phyloP scores from a whole-genome alignment of 2,113 vertebrate genomes.

The Rhodinocichla rosea region DNA sequence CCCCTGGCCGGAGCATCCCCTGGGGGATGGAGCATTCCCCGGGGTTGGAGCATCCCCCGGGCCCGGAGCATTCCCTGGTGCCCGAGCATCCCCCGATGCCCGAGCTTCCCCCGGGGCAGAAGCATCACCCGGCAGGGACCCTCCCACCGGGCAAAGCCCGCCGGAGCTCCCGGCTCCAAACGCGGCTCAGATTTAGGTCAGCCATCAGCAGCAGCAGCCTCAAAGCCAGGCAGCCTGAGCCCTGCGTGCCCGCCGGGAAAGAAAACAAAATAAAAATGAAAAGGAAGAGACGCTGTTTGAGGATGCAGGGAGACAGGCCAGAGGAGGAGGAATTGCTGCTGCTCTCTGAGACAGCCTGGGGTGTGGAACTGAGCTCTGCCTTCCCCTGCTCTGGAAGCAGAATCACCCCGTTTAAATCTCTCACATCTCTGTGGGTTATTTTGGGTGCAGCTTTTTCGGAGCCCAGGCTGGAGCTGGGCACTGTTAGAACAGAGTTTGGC shows the following conservation, averaged over 20 bases:
- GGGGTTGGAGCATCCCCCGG: no score
- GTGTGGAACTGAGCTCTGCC: neutral
- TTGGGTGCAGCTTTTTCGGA: neutral
- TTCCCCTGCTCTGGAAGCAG: neutral
- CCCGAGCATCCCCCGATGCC: neutral
- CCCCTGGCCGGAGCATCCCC: no score
- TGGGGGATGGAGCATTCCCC: no score
- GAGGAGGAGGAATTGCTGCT: neutral
- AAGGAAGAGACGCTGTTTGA: neutral
- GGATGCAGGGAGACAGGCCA: neutral
- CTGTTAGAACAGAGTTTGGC: neutral
- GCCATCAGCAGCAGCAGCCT: neutral
- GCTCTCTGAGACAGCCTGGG: neutral
- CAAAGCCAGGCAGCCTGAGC: neutral
- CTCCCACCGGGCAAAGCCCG: rapidly evolving
- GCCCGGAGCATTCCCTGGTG: neutral
- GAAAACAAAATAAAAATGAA: neutral
- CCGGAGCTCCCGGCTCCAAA: rapidly evolving
- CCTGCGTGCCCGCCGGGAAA: neutral
- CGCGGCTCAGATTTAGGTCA: neutral
- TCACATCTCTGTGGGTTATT: rapidly evolving
- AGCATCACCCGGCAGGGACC: neutral
- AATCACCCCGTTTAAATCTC: neutral
- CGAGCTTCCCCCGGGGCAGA: neutral
- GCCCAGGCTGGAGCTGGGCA: neutral